Percentiles rank a stretch among this genome's conserved stretches.
Conservation (phyloP, 2,113 vertebrate species). For the Merops nubicus region DNA sequence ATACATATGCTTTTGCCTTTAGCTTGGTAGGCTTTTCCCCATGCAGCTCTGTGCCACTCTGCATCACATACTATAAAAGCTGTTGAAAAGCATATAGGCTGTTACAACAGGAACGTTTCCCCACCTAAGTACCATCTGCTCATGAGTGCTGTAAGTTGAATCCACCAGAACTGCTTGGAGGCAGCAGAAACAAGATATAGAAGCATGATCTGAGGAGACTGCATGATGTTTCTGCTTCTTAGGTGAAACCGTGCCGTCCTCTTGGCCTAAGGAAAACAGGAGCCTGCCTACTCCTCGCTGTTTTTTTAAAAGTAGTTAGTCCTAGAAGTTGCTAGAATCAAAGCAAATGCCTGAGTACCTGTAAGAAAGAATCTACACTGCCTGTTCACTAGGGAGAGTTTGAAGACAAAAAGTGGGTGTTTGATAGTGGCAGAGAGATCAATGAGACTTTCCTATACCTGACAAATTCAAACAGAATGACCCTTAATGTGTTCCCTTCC, state of each 20-base stretch:
- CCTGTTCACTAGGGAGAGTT: background rate
- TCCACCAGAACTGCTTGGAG: background rate
- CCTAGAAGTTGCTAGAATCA: background rate
- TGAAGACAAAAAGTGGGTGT: background rate
- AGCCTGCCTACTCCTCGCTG: background rate
- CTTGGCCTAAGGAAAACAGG: background rate
- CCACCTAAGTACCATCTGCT: conserved; percentile 44
- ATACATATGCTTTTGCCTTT: background rate
- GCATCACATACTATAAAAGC: background rate
- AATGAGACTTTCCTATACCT: background rate
- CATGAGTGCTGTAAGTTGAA: background rate
- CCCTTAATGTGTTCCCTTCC: background rate
- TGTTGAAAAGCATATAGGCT: background rate
- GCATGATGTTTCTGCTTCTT: background rate
- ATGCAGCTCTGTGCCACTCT: background rate
- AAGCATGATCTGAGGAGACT: background rate
- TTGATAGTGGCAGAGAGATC: background rate
- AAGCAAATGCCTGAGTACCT: background rate
- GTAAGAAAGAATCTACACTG: background rate
- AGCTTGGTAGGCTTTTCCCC: background rate
- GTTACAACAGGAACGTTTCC: background rate
- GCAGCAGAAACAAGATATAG: background rate
- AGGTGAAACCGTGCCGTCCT: background rate
- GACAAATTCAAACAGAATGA: background rate
- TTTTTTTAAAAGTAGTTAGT: background rate